Base-by-base conservation (phyloP, 2,888 invertebrate genomes). In the Asteroscopus sphinx region DNA sequence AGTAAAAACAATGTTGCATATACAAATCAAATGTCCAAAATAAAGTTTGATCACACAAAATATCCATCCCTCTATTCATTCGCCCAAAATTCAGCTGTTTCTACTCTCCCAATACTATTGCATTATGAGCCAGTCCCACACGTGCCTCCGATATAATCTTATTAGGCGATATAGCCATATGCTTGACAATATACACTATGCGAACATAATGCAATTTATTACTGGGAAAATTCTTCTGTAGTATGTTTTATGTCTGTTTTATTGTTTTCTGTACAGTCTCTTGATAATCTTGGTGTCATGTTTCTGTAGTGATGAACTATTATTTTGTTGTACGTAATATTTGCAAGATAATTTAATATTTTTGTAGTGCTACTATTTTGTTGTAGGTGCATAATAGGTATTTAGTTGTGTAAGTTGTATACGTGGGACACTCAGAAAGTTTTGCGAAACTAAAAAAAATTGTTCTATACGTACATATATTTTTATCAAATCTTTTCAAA, bases 61-160 rank as follows among this genome's bases (percentile, higher is more conserved):
- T n/a, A 47, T 25, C 9, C 7, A 7, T 11, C 8, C 6, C 9
- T 9, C 4, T n/a, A 57, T 45, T 33, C 9, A 26, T 30, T 45
- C 37, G 39, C 4, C 13, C 12, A 12, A 21, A 37, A 37, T 3
- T 9, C 36, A 17, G 30, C 45, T 42, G 40, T 52, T 35, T 30
- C 37, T 39, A 21, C 26, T 44, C 11, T n/a, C 35, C 32, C 2
- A 26, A 6, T 35, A 37, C 25, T 40, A 39, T 36, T 44, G 42
- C 33, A 62, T 32, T 35, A 25, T 37, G 30, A 26, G 30, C 35
- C 15, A 16, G 33, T 28, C 46, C 30, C 35, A 33, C 59, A 59
- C 73, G 68, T 70, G 40, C 56, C 73, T 30, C n/a, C 56, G 30
- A 64, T 70, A 54, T 72, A 70, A 70, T 72, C 68, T 39, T 64